Evolutionary conservation across 2,797 vertebrate species (phyloP).

Genomic region (Hipposideros larvatus): DNA sequence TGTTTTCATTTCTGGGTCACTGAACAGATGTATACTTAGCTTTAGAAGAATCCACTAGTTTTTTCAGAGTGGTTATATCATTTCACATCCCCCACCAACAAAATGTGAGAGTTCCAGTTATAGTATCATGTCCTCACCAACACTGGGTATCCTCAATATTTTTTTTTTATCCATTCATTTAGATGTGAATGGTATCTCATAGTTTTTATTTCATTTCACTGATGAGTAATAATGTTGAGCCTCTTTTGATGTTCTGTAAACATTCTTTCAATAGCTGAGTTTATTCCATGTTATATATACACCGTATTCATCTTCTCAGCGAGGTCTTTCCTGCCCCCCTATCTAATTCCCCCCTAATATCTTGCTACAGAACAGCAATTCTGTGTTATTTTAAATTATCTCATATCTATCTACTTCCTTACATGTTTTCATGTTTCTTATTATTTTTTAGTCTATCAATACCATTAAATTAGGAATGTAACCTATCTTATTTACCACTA

Average conservation of each 20-base stretch:
- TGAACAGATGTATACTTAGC: not conserved
- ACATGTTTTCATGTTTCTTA: not conserved
- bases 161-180: not conserved
- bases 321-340: not conserved
- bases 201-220: conserved; percentile 21
- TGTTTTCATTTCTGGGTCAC: not conserved
- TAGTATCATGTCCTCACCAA: not conserved
- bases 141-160: not conserved
- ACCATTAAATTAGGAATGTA: not conserved
- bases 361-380: not conserved
- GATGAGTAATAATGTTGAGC: not conserved
- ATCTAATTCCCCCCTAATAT: not conserved
- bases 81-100: not conserved
- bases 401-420: not conserved
- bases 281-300: not conserved
- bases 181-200: not conserved
- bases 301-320: not conserved
- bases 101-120: not conserved
- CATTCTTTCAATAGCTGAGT: not conserved
- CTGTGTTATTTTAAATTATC: not conserved
- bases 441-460: not conserved
- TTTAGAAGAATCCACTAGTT: not conserved
- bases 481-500: not conserved
- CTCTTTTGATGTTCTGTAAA: not conserved
- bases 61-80: not conserved